Percentiles rank a stretch among this genome's conserved stretches.
These are phyloP conservation scores for Patella caerulea DNA, from an alignment of 2,888 invertebrate species.

Conservation along the genomic window DNA sequence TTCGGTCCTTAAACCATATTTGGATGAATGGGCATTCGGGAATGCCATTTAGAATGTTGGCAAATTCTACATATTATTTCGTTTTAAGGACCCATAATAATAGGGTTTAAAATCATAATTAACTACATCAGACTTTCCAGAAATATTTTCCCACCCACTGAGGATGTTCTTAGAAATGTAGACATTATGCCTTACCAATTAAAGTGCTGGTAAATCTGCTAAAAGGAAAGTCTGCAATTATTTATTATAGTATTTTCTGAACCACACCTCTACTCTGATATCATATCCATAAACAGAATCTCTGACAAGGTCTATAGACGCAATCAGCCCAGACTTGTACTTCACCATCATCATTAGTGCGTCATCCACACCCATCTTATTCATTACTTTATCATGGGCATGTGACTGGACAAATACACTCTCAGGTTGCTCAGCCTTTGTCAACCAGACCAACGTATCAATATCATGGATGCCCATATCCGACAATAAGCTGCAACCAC, in stretches of 20 bases:
- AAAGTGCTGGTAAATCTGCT: too few relatives aligned
- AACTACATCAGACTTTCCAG: too few relatives aligned
- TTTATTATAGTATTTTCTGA: not conserved
- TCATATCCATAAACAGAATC: constrained; percentile 80
- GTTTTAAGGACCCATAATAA: too few relatives aligned
- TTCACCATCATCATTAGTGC: constrained; percentile 77
- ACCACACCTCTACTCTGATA: constrained; percentile 77
- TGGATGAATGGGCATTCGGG: too few relatives aligned
- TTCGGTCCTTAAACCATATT: too few relatives aligned
- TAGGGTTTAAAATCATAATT: too few relatives aligned
- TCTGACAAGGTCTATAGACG: constrained; percentile 78
- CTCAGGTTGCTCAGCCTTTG: constrained; percentile 76
- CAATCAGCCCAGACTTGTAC: constrained; percentile 78
- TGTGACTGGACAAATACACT: constrained; percentile 75
- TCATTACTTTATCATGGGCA: constrained; percentile 77
- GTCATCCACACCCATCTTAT: constrained; percentile 78
- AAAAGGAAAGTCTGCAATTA: not conserved
- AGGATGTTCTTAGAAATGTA: too few relatives aligned
- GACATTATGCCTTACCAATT: too few relatives aligned
- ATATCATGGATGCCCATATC: constrained; percentile 82
- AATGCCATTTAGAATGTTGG: too few relatives aligned
- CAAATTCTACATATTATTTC: too few relatives aligned
- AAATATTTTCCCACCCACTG: too few relatives aligned
- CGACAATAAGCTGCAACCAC: constrained; percentile 77
- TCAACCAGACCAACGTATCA: constrained; percentile 78